Conservation (phyloP, 1,140 invertebrate species). For the Globodera ellingtonae region DNA sequence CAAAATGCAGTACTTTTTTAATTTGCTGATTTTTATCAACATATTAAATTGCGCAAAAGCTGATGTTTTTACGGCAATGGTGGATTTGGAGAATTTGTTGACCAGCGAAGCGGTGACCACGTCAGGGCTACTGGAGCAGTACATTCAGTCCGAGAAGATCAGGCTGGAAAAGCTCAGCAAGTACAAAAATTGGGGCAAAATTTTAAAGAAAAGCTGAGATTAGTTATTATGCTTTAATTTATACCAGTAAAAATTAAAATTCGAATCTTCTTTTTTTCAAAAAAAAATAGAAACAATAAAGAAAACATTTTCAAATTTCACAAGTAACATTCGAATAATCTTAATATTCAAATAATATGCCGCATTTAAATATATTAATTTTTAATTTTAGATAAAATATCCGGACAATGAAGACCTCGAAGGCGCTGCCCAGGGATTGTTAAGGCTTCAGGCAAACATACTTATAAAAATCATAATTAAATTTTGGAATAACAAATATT, state of each 20-base stretch:
- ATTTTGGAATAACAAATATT: not conserved
- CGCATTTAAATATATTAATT: not conserved
- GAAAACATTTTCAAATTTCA: too few species aligned
- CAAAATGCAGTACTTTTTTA: too few species aligned
- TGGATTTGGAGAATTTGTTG: conserved; percentile 51
- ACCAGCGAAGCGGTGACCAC: conserved; percentile 43
- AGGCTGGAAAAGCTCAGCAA: conserved; percentile 37
- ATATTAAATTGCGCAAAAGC: too few species aligned
- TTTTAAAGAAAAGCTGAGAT: not conserved
- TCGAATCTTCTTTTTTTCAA: too few species aligned
- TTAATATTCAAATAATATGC: too few species aligned
- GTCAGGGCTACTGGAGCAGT: conserved; percentile 39
- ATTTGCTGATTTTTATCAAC: too few species aligned
- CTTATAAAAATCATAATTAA: not conserved
- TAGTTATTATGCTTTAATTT: too few species aligned
- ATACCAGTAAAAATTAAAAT: too few species aligned
- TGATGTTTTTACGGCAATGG: conserved; percentile 56
- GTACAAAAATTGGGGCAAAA: conserved; percentile 10
- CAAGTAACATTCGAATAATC: too few species aligned
- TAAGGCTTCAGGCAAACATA: conserved; percentile 85
- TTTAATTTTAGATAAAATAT: conserved; percentile 56
- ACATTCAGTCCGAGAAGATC: conserved; percentile 45
- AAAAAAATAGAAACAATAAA: too few species aligned
- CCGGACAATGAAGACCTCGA: conserved; percentile 76
- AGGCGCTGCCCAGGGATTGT: conserved; percentile 87